Evolutionary conservation across 92 coral and sea anemone genomes (phyloP), one percentile per base, ranked within the genome.

Genomic region (Scolanthus callimorphus): DNA sequence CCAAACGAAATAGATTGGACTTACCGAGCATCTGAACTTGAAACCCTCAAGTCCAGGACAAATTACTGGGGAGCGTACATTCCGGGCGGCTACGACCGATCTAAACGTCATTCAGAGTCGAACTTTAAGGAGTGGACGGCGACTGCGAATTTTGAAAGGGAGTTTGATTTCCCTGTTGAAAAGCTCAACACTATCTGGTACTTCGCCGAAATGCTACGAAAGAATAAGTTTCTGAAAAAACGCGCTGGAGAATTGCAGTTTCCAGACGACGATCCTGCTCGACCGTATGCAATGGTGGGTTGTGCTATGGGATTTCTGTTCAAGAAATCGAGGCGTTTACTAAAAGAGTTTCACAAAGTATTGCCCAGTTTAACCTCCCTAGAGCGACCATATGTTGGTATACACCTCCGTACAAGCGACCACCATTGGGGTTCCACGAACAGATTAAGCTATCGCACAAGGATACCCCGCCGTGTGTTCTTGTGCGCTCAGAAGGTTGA

Each of bases 391-490:
- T 59, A 27, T 56, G 15, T n/a, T n/a, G n/a, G n/a, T n/a, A 74
- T 74, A 39, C 81, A 74, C 17, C 6, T 74, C 10, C 51, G 81
- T 11, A 65, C 81, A 1, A 74, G 73, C 39, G 81, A 74, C 20
- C 74, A 65, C 22, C 81, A 74, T 27, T 74, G 73, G 73, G 81
- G 81, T 2, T 57, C 61, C 17, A 64, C 68, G 0, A 74, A 74
- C 31, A 10, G 37, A 15, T 27, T 20, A 26, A 55, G 67, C 39
- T 63, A 55, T 27, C 50, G 81, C 11, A 64, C 81, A 13, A 55
- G 51, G 13, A 37, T 51, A 12, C 39, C 81, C 4, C 49, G 55
- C 3, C 59, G 71, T 3, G 70, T 74, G 6, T 65, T 74, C 39
- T 39, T 65, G 0, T 74, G 81, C 30, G 81, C 81, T 8, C 51